phyloP scores from a whole-genome alignment of 2,113 vertebrate genomes.

The Gambusia affinis region DNA sequence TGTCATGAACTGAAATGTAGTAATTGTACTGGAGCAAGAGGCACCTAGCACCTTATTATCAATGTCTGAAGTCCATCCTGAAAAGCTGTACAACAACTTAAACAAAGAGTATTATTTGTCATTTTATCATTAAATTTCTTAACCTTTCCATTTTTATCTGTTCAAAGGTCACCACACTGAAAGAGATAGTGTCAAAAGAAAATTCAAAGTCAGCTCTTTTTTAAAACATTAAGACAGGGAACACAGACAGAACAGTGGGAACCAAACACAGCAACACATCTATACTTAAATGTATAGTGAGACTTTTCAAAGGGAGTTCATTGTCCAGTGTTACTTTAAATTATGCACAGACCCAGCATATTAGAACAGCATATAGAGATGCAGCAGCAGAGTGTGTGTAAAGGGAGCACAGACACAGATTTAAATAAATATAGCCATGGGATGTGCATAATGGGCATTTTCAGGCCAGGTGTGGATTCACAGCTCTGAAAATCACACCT shows the following conservation, averaged over 20 bases:
- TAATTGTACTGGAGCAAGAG: background rate
- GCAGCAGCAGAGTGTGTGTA: slow-evolving; percentile 24
- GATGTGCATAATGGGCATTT: slow-evolving; percentile 49
- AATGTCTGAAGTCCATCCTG: background rate
- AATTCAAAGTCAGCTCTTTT: slow-evolving; percentile 1
- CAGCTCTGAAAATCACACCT: slow-evolving; percentile 16
- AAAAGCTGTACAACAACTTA: background rate
- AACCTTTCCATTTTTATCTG: background rate
- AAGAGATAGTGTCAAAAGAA: background rate
- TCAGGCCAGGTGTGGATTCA: slow-evolving; percentile 40
- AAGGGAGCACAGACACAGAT: slow-evolving; percentile 20
- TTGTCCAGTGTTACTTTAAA: slow-evolving; percentile 14
- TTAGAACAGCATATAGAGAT: slow-evolving; percentile 19
- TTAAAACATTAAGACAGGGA: background rate
- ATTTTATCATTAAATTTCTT: background rate
- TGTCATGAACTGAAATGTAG: background rate
- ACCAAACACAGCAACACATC: background rate
- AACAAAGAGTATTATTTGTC: background rate
- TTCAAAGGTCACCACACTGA: slow-evolving; percentile 18
- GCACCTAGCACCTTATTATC: background rate
- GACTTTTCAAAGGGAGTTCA: slow-evolving; percentile 5
- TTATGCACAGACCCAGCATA: slow-evolving; percentile 14
- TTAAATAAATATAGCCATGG: slow-evolving; percentile 47
- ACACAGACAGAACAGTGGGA: background rate
- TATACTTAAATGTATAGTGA: background rate